Evolutionary conservation across 2,888 invertebrate genomes (phyloP).

Genomic region (Tenthredo mesomela): DNA sequence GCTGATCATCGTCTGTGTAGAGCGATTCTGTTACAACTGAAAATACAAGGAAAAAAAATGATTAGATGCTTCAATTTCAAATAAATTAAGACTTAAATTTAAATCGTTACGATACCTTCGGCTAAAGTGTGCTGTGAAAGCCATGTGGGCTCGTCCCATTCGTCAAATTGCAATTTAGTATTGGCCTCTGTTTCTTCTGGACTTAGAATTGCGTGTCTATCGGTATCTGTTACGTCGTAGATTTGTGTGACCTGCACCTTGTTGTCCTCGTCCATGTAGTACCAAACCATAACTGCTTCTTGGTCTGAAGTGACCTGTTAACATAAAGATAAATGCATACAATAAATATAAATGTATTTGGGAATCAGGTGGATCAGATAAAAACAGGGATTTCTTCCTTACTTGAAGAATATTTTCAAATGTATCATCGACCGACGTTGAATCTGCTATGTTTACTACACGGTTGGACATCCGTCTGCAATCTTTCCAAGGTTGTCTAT

Average conservation of each 20-base stretch:
- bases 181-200: slow-evolving; percentile 82
- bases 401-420: slow-evolving; percentile 80
- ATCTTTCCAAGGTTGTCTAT: slow-evolving; percentile 70
- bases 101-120: slow-evolving; percentile 63
- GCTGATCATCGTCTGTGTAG: slow-evolving; percentile 65
- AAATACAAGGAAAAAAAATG: slow-evolving; percentile 23
- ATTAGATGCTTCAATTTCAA: neutral
- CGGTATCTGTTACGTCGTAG: slow-evolving; percentile 91
- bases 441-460: slow-evolving; percentile 71
- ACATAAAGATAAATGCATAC: neutral
- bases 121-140: slow-evolving; percentile 67
- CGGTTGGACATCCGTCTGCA: slow-evolving; percentile 68
- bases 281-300: slow-evolving; percentile 94
- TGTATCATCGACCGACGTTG: slow-evolving; percentile 77
- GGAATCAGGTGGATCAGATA: neutral
- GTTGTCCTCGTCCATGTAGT: slow-evolving; percentile 93
- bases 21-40: slow-evolving; percentile 66
- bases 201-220: slow-evolving; percentile 83
- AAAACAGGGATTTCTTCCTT: slow-evolving; percentile 55
- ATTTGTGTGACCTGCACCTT: slow-evolving; percentile 94
- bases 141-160: slow-evolving; percentile 80
- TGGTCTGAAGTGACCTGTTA: slow-evolving; percentile 89
- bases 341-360: neutral
- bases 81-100: neutral
- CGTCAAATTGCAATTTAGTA: slow-evolving; percentile 84